Base-by-base conservation (phyloP, 2,113 vertebrate genomes). In the Albula glossodonta region DNA sequence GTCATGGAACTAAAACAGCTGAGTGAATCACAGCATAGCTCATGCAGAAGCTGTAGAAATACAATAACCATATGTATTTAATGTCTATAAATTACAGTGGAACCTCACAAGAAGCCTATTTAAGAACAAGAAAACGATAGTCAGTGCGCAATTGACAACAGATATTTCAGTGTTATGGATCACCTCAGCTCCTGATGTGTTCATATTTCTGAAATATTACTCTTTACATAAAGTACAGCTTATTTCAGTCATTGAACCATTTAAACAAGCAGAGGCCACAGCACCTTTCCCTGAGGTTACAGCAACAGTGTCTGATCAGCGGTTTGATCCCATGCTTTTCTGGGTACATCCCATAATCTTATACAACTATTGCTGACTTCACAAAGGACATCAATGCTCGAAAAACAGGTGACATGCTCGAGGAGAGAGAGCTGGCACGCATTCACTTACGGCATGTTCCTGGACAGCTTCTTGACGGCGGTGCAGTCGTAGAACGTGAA, bases 401-500 rank as follows among this genome's bases (percentile, higher is more conserved):
- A 60, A 25, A 53, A 15, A 4, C 51, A 15, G 19, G 51, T 0
- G 51, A 56, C 22, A 25, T 15, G 41, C 50, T 8, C 0, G 31
- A 51, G 50, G 1, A 5, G 11, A 63, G n/a, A 70, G 31, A 15
- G 78, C 13, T 31, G 49, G 57, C 15, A 41, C 50, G 48, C 66
- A 4, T 5, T 10, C 49, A 95, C 98, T 98, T 92, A 99, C 98
- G 96, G 98, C 89, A 95, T 96, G 79, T 96, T 97, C 51, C 95
- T 97, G 82, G 92, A 96, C 82, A 97, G 95, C 92, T 96, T 93
- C 88, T 98, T 96, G 81, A 98, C 96, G 0, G 96, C 96, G 48
- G 90, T 90, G 86, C 98, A 99, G 94, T 99, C 98, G 22, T 98
- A 99, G 93, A 99, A 97, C 88, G 94, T 96, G 92, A 99, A 97